A percentile compares a stretch with the other conserved stretches of the same genome.
Evolutionary conservation across 1,140 invertebrate species (phyloP).

Genomic region (Oedothorax gibbosus): DNA sequence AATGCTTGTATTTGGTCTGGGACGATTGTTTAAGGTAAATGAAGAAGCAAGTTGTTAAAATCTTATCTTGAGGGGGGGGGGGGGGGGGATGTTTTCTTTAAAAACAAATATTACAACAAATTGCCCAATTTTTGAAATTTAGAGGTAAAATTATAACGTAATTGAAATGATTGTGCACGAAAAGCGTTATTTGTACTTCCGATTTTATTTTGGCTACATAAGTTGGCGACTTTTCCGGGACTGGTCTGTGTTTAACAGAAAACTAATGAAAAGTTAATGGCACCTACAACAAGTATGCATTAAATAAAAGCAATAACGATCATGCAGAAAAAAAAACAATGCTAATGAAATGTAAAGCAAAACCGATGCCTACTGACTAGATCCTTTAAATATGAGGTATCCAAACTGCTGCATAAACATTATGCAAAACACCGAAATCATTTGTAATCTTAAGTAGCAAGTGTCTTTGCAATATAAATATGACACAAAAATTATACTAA

Average conservation of each 20-base stretch:
- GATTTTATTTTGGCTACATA: neutral
- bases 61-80: too few relatives aligned
- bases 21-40: too few relatives aligned
- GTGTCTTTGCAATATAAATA: neutral
- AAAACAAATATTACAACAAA: neutral
- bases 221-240: neutral
- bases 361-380: conserved; percentile 53
- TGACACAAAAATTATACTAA: neutral
- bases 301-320: conserved; percentile 1
- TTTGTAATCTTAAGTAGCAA: conserved; percentile 1
- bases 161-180: neutral
- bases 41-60: too few relatives aligned
- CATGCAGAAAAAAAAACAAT: conserved; percentile 5
- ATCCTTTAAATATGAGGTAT: conserved; percentile 55
- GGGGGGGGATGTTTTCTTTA: too few relatives aligned
- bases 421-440: conserved; percentile 11
- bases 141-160: neutral
- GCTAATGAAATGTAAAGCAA: conserved; percentile 38
- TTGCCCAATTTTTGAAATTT: neutral
- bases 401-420: conserved; percentile 39
- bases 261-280: conserved; percentile 19
- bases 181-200: neutral
- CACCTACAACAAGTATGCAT: conserved; percentile 14
- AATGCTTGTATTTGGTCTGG: too few relatives aligned
- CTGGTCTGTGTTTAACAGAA: neutral